phyloP scores from a whole-genome alignment of 2,113 vertebrate genomes.

The Leptodactylus fuscus region DNA sequence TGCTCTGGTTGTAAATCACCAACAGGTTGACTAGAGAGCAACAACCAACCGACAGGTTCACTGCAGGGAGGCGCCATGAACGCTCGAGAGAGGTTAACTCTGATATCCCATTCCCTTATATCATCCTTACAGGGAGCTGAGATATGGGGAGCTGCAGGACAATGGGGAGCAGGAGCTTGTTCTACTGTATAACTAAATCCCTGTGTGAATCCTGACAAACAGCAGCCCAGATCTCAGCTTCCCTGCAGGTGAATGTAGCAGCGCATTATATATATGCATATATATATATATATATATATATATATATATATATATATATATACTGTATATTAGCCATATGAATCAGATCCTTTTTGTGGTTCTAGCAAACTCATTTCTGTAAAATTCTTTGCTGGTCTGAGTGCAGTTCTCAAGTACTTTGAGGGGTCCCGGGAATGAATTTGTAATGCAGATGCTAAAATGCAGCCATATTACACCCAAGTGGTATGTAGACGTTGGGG shows the following conservation, averaged over 20 bases:
- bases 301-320: too few relatives aligned
- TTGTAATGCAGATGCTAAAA: not conserved
- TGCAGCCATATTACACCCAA: not conserved
- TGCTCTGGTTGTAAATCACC: conserved; percentile 6
- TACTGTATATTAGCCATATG: too few relatives aligned
- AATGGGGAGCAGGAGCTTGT: too few relatives aligned
- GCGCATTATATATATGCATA: too few relatives aligned
- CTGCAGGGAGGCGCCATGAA: not conserved
- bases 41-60: conserved; percentile 3
- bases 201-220: not conserved
- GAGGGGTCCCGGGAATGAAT: not conserved
- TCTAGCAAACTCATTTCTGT: too few relatives aligned
- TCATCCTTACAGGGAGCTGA: not conserved
- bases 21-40: conserved; percentile 10
- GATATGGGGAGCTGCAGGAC: not conserved
- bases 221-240: not conserved
- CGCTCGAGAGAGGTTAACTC: not conserved
- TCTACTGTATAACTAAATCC: not conserved
- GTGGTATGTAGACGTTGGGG: not conserved
- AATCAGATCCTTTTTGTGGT: too few relatives aligned
- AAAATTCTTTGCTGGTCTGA: not conserved
- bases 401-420: not conserved
- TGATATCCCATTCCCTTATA: not conserved
- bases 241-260: too few relatives aligned
- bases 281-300: too few relatives aligned